Base-by-base conservation (phyloP, 2,113 vertebrate species). In the Maccullochella peelii region DNA sequence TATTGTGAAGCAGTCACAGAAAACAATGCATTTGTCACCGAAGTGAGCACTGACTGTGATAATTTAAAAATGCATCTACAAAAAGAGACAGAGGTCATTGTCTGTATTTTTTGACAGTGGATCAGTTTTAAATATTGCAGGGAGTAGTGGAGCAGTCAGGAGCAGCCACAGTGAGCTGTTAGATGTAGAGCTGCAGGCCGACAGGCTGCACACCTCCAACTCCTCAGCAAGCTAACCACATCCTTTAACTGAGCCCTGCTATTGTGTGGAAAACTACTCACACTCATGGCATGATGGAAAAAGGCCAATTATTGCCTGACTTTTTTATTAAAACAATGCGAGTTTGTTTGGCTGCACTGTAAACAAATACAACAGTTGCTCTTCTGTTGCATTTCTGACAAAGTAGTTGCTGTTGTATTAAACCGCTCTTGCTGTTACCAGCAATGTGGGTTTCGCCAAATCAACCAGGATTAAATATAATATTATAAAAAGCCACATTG, bases 221-320 rank as follows among this genome's bases (percentile, higher is more conserved):
- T 16, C 52, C 49, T 42, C n/a, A 36, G n/a, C 15, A 5, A 42
- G 16, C 11, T 44, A 49, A 72, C 10, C 33, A 68, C n/a, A n/a
- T n/a, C 21, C 52, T 30, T 72, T 42, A 40, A 40, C 36, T 23
- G 11, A 20, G 44, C 23, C 4, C 44, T 27, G 36, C 50, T 47
- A 18, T 23, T 30, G 25, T 9, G 57, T 40, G 33, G 47, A 40
- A 76, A 75, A 76, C 36, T 16, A 21, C 71, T 49, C 72, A 33
- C 21, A 62, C 20, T 33, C 57, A 36, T 61, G 42, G 21, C 57
- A 61, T 33, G 14, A 74, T 74, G 57, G 55, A 47, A 61, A 61
- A 61, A 61, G 11, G 3, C 42, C 25, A 61, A 49, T 74, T 74
- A 61, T 21, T 44, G 38, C 9, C n/a, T 14, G n/a, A 14, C 55